phyloP scores from a whole-genome alignment of 2,113 vertebrate species.

The Pontoporia blainvillei region DNA sequence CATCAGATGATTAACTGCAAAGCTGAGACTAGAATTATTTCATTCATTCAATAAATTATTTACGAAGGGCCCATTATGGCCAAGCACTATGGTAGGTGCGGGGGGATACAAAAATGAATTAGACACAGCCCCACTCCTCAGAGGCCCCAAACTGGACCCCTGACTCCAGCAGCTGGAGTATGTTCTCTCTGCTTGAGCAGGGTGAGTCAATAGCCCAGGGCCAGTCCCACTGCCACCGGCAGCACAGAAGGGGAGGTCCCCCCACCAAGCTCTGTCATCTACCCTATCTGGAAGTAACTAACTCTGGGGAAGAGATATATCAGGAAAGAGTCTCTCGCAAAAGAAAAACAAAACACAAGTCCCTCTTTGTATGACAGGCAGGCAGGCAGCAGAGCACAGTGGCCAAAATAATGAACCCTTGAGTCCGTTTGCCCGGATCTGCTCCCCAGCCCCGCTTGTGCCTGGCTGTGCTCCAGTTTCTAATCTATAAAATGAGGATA shows the following conservation, averaged over 20 bases:
- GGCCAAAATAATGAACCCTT: neutral
- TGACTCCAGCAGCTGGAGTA: neutral
- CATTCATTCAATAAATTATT: neutral
- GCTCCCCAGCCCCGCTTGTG: neutral
- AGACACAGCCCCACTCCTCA: neutral
- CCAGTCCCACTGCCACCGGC: neutral
- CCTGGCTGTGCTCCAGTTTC: neutral
- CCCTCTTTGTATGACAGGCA: neutral
- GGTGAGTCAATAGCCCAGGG: neutral
- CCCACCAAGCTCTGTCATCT: neutral
- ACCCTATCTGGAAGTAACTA: neutral
- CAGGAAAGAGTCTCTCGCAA: neutral
- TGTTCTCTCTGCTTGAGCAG: neutral
- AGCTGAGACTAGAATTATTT: neutral
- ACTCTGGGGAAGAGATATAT: neutral
- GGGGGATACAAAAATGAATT: neutral
- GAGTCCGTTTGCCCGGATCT: neutral
- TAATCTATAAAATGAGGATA: neutral
- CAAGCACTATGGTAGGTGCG: neutral
- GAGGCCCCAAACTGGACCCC: neutral
- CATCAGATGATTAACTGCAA: neutral
- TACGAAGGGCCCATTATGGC: neutral
- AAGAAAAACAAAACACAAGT: neutral
- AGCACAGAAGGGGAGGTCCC: neutral
- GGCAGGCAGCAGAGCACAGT: neutral